These are phyloP conservation scores for Drosophila formosana DNA, from an alignment of 2,888 invertebrate species.

Conservation along the genomic window DNA sequence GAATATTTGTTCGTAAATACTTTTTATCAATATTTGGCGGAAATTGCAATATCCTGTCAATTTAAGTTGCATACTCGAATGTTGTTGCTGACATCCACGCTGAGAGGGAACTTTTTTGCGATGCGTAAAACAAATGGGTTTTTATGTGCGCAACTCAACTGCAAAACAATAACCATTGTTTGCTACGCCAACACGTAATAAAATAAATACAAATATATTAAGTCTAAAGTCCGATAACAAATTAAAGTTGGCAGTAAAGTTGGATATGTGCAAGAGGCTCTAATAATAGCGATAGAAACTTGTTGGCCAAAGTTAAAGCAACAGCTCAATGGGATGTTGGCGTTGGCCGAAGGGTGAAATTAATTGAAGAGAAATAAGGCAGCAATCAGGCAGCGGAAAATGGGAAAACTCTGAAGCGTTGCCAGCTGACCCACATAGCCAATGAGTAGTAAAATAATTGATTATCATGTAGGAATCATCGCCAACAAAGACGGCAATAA, in stretches of 20 bases:
- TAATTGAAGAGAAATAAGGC: conserved; percentile 63
- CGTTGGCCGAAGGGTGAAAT: conserved; percentile 29
- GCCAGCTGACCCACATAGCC: conserved; percentile 77
- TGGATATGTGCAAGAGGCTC: neutral
- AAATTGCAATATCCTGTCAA: neutral
- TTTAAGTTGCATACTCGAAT: neutral
- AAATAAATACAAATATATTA: neutral
- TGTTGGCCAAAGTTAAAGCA: neutral
- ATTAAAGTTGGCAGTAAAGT: neutral
- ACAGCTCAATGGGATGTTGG: conserved; percentile 17
- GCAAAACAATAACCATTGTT: neutral
- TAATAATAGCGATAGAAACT: neutral
- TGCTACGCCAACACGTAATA: neutral
- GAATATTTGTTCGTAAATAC: no score
- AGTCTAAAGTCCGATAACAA: neutral
- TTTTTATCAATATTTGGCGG: neutral
- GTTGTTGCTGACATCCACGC: no score
- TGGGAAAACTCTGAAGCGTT: conserved; percentile 26
- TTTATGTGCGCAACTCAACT: neutral
- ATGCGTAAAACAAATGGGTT: neutral
- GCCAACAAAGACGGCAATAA: conserved; percentile 49
- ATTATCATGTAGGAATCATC: conserved; percentile 71
- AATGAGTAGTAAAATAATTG: conserved; percentile 79
- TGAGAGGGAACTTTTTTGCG: neutral
- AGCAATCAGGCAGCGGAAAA: conserved; percentile 25